These are phyloP conservation scores for Morpho deidamia DNA, from an alignment of 2,888 invertebrate genomes.

Conservation along the genomic window DNA sequence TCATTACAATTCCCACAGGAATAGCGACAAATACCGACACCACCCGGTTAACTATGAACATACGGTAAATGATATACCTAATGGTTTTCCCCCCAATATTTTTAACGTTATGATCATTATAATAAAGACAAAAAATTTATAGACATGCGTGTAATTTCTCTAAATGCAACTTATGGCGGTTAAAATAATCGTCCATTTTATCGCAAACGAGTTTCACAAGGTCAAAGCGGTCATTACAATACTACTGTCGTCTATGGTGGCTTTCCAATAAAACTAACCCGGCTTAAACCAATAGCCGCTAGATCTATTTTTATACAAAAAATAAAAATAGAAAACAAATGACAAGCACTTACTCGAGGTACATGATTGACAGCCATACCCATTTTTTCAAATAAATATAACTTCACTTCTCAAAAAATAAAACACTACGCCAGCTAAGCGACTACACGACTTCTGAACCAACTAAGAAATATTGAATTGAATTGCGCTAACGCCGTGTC, in stretches of 20 bases:
- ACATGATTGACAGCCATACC: slow-evolving; percentile 68
- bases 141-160: neutral
- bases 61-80: neutral
- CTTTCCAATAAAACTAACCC: slow-evolving; percentile 67
- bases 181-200: slow-evolving; percentile 57
- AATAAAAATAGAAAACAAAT: slow-evolving; percentile 11
- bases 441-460: slow-evolving; percentile 60
- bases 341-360: slow-evolving; percentile 52
- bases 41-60: no score
- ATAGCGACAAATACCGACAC: neutral
- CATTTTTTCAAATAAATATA: slow-evolving; percentile 45
- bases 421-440: slow-evolving; percentile 40
- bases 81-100: neutral
- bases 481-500: slow-evolving; percentile 32
- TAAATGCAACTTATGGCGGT: slow-evolving; percentile 28
- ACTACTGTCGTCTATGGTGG: slow-evolving; percentile 47
- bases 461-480: slow-evolving; percentile 58
- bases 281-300: slow-evolving; percentile 36
- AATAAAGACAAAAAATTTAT: no score
- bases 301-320: slow-evolving; percentile 26
- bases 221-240: slow-evolving; percentile 78
- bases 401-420: slow-evolving; percentile 31
- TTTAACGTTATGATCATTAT: neutral
- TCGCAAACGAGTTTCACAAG: slow-evolving; percentile 74
- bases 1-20: neutral